phyloP scores from a whole-genome alignment of 2,888 invertebrate species.

The Eudemis profundana region DNA sequence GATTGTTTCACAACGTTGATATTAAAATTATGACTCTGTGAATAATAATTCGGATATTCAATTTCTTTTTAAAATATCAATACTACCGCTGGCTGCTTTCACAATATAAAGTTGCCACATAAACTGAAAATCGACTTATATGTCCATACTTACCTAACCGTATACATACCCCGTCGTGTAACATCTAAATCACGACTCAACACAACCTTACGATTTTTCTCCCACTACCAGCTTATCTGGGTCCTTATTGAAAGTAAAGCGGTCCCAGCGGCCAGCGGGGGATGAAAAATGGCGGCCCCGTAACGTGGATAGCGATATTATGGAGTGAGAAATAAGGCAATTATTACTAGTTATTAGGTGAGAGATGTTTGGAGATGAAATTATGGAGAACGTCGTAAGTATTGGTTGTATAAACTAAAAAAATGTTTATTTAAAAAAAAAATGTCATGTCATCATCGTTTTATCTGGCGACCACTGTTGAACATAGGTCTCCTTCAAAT shows the following conservation, averaged over 20 bases:
- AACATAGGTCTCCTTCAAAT: no score
- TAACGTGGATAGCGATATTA: constrained; percentile 30
- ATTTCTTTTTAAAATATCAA: no score
- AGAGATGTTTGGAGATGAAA: constrained; percentile 15
- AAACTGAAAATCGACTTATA: neutral
- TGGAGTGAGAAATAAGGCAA: constrained; percentile 41
- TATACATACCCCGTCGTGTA: constrained; percentile 6
- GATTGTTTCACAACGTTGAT: no score
- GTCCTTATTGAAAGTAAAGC: constrained; percentile 73
- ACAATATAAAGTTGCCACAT: no score
- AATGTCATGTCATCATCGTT: no score
- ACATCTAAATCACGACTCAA: constrained; percentile 34
- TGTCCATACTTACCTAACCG: neutral
- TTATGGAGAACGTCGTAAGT: constrained; percentile 2
- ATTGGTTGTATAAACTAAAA: neutral
- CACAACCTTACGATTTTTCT: constrained; percentile 38
- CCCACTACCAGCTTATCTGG: constrained; percentile 59
- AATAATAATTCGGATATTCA: no score
- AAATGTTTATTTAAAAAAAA: no score
- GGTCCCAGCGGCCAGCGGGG: constrained; percentile 60
- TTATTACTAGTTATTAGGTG: constrained; percentile 40
- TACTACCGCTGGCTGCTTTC: no score
- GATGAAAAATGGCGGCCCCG: constrained; percentile 64
- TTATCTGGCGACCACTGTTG: no score
- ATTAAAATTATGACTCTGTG: no score